Evolutionary conservation across 2,113 vertebrate genomes (phyloP).

Genomic region (Zosterops hypoxanthus): DNA sequence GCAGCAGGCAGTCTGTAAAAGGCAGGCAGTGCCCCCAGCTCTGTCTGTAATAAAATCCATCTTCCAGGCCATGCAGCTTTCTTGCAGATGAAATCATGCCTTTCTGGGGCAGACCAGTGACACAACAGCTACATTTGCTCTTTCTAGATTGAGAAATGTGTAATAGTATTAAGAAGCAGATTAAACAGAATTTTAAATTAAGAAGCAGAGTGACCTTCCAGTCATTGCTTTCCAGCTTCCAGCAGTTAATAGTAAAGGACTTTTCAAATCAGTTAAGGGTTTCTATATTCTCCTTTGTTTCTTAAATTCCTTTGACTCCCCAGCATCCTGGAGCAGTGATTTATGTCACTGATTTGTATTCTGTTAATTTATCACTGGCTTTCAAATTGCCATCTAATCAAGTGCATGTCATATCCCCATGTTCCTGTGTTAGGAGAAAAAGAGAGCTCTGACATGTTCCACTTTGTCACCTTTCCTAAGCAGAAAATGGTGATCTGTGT

Average conservation of each 20-base stretch:
- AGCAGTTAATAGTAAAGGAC: neutral
- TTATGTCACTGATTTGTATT: neutral
- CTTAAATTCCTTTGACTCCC: neutral
- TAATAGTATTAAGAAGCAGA: neutral
- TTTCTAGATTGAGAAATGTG: neutral
- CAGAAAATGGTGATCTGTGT: neutral
- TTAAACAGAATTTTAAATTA: neutral
- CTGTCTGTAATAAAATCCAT: constrained; percentile 20
- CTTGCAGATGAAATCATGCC: neutral
- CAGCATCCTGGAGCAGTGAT: neutral
- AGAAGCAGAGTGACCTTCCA: neutral
- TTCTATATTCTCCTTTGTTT: neutral
- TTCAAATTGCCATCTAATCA: neutral
- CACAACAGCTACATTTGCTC: neutral
- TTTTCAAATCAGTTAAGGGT: neutral
- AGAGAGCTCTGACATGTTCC: neutral
- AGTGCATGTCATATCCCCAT: neutral
- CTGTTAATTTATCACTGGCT: neutral
- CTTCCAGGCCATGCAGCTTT: neutral
- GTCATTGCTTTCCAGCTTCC: neutral
- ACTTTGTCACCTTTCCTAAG: neutral
- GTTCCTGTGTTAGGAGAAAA: neutral
- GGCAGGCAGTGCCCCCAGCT: neutral
- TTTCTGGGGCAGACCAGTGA: neutral
- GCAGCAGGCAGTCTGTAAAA: neutral